Conservation (phyloP, 2,797 vertebrate species). For the Crenichthys baileyi region DNA sequence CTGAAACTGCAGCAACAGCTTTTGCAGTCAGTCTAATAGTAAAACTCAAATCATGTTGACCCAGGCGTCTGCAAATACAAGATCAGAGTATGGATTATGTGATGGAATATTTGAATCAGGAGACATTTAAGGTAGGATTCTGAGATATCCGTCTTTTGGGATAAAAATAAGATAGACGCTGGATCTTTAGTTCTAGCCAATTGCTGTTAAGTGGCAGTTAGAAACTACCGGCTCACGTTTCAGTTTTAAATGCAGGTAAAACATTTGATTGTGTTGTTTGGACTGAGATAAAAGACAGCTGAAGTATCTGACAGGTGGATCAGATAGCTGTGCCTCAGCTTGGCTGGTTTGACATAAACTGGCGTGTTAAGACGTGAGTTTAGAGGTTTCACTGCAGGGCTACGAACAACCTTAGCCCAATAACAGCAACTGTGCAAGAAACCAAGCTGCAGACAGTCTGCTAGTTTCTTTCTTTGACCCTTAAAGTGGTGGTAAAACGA, state of each 20-base stretch:
- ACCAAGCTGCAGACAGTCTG: conserved; percentile 7
- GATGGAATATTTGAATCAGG: conserved; percentile 56
- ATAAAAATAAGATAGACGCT: not conserved
- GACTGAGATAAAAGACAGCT: conserved; percentile 39
- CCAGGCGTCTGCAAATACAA: not conserved
- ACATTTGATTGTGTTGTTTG: conserved; percentile 23
- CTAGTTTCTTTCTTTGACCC: conserved; percentile 4
- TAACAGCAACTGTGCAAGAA: not conserved
- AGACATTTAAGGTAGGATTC: conserved; percentile 61
- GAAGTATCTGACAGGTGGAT: conserved; percentile 12
- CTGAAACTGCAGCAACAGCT: conserved; percentile 27
- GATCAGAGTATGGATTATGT: conserved; percentile 45
- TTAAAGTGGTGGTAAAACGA: not conserved
- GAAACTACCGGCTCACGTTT: conserved; percentile 8
- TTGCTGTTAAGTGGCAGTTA: not conserved
- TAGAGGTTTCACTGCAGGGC: conserved; percentile 8
- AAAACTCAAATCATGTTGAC: conserved; percentile 37
- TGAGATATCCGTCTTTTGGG: too few species aligned
- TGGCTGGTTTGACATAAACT: conserved; percentile 22
- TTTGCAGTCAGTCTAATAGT: conserved; percentile 6
- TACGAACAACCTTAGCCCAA: conserved; percentile 10
- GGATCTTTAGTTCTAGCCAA: not conserved
- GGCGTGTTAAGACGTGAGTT: conserved; percentile 34
- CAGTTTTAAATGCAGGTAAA: not conserved
- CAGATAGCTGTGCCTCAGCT: conserved; percentile 22